Percentiles rank a stretch among this genome's conserved stretches.
These are phyloP conservation scores for Eclectus roratus DNA, from an alignment of 2,113 vertebrate species.

Conservation along the genomic window DNA sequence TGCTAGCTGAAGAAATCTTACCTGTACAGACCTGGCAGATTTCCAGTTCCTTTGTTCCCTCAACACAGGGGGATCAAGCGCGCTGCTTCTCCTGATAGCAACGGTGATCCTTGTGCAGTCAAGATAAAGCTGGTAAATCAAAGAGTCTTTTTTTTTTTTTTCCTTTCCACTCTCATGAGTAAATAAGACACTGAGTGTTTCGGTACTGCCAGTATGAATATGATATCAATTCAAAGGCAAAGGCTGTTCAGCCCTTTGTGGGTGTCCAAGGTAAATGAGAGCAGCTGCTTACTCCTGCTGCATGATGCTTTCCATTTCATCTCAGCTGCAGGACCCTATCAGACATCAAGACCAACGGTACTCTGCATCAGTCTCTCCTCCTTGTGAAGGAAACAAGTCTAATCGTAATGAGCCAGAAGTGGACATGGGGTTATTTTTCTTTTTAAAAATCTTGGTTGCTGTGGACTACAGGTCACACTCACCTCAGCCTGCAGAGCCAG, in stretches of 20 bases:
- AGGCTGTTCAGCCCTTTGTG: neutral
- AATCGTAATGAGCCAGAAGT: neutral
- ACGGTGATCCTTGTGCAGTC: neutral
- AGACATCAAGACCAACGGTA: neutral
- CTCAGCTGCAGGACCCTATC: neutral
- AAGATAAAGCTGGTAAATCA: slow-evolving; percentile 5
- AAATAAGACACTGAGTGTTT: neutral
- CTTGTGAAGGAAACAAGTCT: neutral
- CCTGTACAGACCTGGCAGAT: neutral
- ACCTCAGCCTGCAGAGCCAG: neutral
- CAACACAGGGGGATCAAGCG: neutral
- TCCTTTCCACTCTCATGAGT: rapidly evolving
- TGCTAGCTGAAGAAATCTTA: neutral
- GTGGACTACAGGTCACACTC: neutral
- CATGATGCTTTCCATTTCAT: neutral
- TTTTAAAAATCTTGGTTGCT: neutral
- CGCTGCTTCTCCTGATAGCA: neutral
- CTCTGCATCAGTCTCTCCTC: neutral
- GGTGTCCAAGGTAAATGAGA: neutral
- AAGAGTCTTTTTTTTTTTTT: neutral
- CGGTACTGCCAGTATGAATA: neutral
- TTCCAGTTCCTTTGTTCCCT: slow-evolving; percentile 27
- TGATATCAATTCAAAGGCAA: neutral
- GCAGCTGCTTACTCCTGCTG: slow-evolving; percentile 30
- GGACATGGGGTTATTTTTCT: neutral